These are phyloP conservation scores for Eubasilissa splendida DNA, from an alignment of 2,888 invertebrate genomes.

Conservation along the genomic window DNA sequence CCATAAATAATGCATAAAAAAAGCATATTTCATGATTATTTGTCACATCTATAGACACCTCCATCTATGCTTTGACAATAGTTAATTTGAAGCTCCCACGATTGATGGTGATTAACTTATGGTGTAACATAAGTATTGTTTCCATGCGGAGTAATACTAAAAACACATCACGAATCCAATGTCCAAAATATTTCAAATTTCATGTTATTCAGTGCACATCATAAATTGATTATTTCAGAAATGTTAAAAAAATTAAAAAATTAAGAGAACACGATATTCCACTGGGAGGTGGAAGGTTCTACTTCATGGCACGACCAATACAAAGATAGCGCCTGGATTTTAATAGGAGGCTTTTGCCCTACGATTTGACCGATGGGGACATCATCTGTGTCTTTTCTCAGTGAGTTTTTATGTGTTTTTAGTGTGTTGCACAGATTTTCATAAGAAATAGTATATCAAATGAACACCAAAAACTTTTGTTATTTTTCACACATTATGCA, in stretches of 20 bases:
- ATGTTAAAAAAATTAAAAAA: constrained; percentile 93
- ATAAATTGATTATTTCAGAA: constrained; percentile 71
- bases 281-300: constrained; percentile 79
- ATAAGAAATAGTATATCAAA: too few relatives aligned
- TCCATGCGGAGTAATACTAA: too few relatives aligned
- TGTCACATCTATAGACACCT: too few relatives aligned
- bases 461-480: too few relatives aligned
- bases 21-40: too few relatives aligned
- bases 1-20: too few relatives aligned
- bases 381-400: constrained; percentile 94
- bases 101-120: too few relatives aligned
- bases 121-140: too few relatives aligned
- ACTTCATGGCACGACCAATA: constrained; percentile 97
- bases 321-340: constrained; percentile 96
- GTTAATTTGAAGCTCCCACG: too few relatives aligned
- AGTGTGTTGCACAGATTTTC: too few relatives aligned
- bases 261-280: constrained; percentile 92
- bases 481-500: too few relatives aligned
- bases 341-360: constrained; percentile 95
- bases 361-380: constrained; percentile 95
- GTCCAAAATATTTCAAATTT: constrained; percentile 63
- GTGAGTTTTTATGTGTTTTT: constrained; percentile 73
- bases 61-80: too few relatives aligned
- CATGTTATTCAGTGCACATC: background rate
- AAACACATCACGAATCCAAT: constrained; percentile 74